Base-by-base conservation (phyloP, 1,140 invertebrate species). In the Eriosoma lanigerum region DNA sequence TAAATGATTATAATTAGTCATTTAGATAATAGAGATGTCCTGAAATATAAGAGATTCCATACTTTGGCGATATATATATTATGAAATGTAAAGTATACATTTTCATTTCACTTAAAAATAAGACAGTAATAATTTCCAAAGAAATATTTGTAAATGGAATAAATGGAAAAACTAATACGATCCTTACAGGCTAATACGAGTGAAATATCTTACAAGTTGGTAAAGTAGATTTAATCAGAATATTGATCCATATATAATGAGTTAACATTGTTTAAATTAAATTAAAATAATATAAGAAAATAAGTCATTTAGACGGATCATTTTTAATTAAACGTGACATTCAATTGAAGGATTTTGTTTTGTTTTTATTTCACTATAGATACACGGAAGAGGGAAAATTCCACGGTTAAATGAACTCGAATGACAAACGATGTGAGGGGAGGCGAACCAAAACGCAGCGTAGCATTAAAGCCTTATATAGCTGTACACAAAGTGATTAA, bases 351-450 rank as follows among this genome's bases (percentile, higher is more conserved):
- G 73, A 60, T 76, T 60, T 46, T 44, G 56, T 76, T 58, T 48
- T 68, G 17, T 68, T 44, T 68, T 68, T 5, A 12, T 21, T 48
- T 62, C 26, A 19, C 3, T n/a, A 44, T 19, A 8, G 38, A 46
- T 21, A 15, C 12, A 46, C 12, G 48, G 68, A 13, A 21, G 32
- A 38, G 26, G 54, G 73, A 9, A 76, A 58, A 58, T 76, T 76
- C 73, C 52, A 76, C 54, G 73, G 52, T 76, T 76, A 76, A 76
- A 76, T 76, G 73, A 76, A 76, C 73, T 58, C 54, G 52, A 32
- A 76, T 76, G 73, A 76, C 73, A 76, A 76, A 76, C 73, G 73
- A 76, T 58, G 54, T 5, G 54, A 56, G 52, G 73, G 54, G n/a
- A 56, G 52, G 54, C 32, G 29, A 17, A 52, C 52, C 32, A n/a